These are phyloP conservation scores for Alectura lathami DNA, from an alignment of 2,113 vertebrate species.

Conservation along the genomic window DNA sequence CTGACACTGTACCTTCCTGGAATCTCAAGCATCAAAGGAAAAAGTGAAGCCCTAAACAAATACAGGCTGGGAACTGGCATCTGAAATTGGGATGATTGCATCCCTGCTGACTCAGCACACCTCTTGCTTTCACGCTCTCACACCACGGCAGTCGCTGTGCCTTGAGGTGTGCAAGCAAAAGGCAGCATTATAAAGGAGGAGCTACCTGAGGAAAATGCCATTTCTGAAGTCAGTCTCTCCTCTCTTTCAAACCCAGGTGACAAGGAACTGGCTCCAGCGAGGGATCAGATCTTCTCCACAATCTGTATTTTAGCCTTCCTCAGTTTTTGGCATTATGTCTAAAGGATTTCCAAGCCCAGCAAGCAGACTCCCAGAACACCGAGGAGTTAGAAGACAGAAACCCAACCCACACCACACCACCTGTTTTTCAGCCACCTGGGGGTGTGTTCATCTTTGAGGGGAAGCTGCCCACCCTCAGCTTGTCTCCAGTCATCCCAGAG, in stretches of 20 bases:
- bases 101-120: not conserved
- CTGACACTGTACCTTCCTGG: not conserved
- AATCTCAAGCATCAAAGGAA: not conserved
- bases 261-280: not conserved
- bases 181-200: not conserved
- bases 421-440: not conserved
- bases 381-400: not conserved
- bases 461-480: not conserved
- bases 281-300: not conserved
- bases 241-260: not conserved
- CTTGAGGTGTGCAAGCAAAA: not conserved
- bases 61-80: not conserved
- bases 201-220: accelerated
- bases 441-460: not conserved
- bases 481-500: not conserved
- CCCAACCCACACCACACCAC: not conserved
- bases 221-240: not conserved
- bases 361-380: not conserved
- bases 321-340: not conserved
- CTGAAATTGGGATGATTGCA: not conserved
- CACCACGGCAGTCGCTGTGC: not conserved
- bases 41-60: not conserved
- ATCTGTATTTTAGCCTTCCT: not conserved
- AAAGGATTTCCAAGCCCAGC: not conserved
- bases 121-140: not conserved